Base-by-base conservation (phyloP, 2,888 invertebrate species). In the Prenolepis imparis region DNA sequence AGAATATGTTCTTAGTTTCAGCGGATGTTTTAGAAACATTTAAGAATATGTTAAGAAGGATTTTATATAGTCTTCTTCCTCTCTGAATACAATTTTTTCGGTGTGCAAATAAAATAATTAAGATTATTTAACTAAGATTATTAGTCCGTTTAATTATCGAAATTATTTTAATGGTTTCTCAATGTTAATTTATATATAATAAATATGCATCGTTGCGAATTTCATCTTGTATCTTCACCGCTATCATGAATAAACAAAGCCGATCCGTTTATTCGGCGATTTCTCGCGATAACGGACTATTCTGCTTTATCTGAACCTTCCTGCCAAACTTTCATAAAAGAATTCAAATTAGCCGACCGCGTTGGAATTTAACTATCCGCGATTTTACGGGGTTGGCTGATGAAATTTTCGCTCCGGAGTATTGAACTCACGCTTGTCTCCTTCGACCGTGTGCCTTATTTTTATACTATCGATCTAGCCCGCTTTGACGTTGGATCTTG, bases 391-490 rank as follows among this genome's bases (percentile, higher is more conserved):
- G 61, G 84, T 82, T 64, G 59, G 39, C 86, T 89, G 90, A 90
- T 90, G 86, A 90, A 90, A 90, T 90, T 90, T 90, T 90, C 86
- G 80, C 83, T 67, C 24, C 77, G 48, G 84, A 86, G 90, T 90
- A 89, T 89, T 87, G 90, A 90, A 89, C 88, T 66, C 64, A 41
- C 28, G 59, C 57, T 52, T 63, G 9, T 57, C 44, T 18, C 44
- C n/a, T 6, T 75, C 18, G 61, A 63, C 84, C 83, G 88, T 88
- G 85, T 87, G 84, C 86, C 87, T 88, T 91, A 91, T 91, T 91
- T 91, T 91, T 89, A 88, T 86, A 86, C 88, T 91, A 91, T 91
- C 90, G 91, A 91, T 91, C 87, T 83, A 78, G 82, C 44, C 86
- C 86, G 48, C 89, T 89, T 91, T 90, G 90, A 88, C 84, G 87